Evolutionary conservation across 2,113 vertebrate genomes (phyloP).

Genomic region (Strix uralensis): DNA sequence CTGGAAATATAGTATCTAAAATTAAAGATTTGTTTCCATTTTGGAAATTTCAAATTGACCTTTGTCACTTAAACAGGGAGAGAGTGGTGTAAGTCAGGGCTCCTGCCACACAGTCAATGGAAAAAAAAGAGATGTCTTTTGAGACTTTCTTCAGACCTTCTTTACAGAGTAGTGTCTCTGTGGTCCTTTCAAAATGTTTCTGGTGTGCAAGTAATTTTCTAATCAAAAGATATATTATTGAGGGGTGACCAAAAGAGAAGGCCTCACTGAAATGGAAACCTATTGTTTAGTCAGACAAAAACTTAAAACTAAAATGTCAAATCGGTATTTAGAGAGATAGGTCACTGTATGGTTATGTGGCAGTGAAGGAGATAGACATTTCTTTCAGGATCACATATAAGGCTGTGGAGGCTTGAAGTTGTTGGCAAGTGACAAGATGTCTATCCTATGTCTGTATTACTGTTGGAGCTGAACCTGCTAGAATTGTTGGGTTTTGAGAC

Average conservation of each 20-base stretch:
- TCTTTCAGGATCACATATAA: background rate
- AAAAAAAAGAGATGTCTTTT: background rate
- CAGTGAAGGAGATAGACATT: background rate
- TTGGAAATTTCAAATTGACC: conserved; percentile 68
- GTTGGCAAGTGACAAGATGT: background rate
- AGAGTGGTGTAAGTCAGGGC: conserved; percentile 16
- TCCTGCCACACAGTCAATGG: background rate
- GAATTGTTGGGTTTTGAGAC: background rate
- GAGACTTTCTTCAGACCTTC: background rate
- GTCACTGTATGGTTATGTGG: background rate
- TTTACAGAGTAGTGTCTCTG: background rate
- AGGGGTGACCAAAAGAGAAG: background rate
- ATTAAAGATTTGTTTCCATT: conserved; percentile 68
- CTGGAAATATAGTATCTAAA: conserved; percentile 73
- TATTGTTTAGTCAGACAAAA: background rate
- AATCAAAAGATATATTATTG: background rate
- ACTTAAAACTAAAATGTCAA: background rate
- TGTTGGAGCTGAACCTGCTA: background rate
- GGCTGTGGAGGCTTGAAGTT: background rate
- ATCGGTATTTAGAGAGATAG: background rate
- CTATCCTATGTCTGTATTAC: background rate
- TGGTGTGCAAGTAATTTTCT: background rate
- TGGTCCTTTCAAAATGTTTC: background rate
- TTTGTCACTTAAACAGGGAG: conserved; percentile 44
- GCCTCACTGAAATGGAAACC: background rate